Base-by-base conservation (phyloP, 2,888 invertebrate genomes). In the Lobophora halterata region DNA sequence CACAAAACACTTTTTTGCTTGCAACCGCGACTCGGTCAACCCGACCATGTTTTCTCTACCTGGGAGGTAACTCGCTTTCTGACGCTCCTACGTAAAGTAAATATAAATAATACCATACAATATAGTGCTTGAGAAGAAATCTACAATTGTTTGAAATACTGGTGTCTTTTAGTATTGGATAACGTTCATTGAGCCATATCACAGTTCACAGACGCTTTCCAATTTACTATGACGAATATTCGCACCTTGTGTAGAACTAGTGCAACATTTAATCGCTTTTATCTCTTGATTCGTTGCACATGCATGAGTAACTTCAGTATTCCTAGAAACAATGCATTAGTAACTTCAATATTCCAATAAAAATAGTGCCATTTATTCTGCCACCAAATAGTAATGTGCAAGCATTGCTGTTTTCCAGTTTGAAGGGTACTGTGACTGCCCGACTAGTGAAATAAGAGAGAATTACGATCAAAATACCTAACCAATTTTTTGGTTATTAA, bases 151-250 rank as follows among this genome's bases (percentile, higher is more conserved):
- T 29, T 21, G 12, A 11, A 31, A 23, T 29, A 36, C 35, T 20
- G 5, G 9, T 18, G 11, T 23, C 14, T 38, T 41, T 43, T 37
- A n/a, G 27, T 45, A 30, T 47, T 45, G 40, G 31, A 46, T 49
- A 52, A 43, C 38, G 35, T 40, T 23, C 28, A 46, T 41, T 38
- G 49, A 39, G 20, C 40, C 45, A 51, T 27, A 27, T 61, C 61
- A 59, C 47, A 54, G 57, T 49, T 64, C 60, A 65, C 63, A 31
- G 56, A 62, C 62, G 72, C 83, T 85, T 83, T 83, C 85, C 81
- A 83, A 81, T 83, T 79, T 65, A 71, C 74, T 74, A 53, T 79
- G 79, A 77, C 79, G 66, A 80, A 80, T 80, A 71, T 70, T 74
- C 68, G 67, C 65, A 68, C 71, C n/a, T n/a, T n/a, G n/a, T n/a